Conservation (phyloP, 1,140 invertebrate genomes). For the Euwallacea similis region DNA sequence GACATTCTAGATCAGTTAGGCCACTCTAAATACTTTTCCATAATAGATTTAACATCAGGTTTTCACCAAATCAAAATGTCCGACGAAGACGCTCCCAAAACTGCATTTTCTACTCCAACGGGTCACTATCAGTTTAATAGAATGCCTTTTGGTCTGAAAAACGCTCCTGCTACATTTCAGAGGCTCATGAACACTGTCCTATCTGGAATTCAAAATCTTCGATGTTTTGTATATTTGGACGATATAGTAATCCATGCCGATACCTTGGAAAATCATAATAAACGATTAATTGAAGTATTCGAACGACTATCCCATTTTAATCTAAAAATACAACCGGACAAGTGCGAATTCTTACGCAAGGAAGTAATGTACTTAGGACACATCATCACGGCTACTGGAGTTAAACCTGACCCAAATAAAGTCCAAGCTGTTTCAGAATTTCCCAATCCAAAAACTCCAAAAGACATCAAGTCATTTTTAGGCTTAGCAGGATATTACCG, state of each 20-base stretch:
- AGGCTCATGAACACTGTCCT: conserved; percentile 33
- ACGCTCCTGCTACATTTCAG: conserved; percentile 28
- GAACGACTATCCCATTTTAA: conserved; percentile 27
- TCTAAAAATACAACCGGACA: conserved; percentile 43
- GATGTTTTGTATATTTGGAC: conserved; percentile 33
- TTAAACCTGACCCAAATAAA: conserved; percentile 43
- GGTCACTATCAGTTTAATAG: conserved; percentile 33
- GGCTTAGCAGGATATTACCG: conserved; percentile 44
- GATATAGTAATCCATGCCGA: conserved; percentile 28
- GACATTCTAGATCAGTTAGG: conserved; percentile 49
- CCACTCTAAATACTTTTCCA: conserved; percentile 49
- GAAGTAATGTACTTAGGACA: conserved; percentile 56
- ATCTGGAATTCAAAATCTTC: conserved; percentile 25
- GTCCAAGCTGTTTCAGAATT: conserved; percentile 40
- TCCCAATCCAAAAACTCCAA: conserved; percentile 39
- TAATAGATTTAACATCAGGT: conserved; percentile 49
- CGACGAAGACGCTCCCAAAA: conserved; percentile 44
- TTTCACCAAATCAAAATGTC: conserved; percentile 21
- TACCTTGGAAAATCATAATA: conserved; percentile 13
- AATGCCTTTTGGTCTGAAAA: conserved; percentile 33
- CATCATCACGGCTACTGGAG: conserved; percentile 38
- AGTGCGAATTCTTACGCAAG: conserved; percentile 49
- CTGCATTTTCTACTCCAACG: conserved; percentile 44
- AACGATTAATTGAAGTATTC: conserved; percentile 23
- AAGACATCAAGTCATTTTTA: conserved; percentile 45